Evolutionary conservation across 2,113 vertebrate species (phyloP), one percentile per base, ranked within the genome.

Genomic region (Vidua chalybeata): DNA sequence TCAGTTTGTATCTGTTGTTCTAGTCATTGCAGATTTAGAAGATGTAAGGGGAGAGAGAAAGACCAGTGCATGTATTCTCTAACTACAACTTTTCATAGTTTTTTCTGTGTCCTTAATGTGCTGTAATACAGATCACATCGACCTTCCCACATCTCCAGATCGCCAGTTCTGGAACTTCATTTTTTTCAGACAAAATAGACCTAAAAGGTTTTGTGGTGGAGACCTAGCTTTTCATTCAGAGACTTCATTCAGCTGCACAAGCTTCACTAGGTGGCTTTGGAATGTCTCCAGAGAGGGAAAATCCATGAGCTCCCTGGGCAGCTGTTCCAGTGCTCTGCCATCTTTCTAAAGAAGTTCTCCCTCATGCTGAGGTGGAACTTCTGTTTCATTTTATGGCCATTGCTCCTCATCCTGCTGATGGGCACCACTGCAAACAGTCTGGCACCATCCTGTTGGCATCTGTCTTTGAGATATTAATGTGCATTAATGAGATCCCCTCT

Each of bases 241-340:
- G 18, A 43, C 6, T 64, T 64, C 49, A 41, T 7, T 37, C 54
- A 84, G 43, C 31, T 73, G n/a, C 41, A 59, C 10, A 39, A 49
- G 9, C 30, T 66, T 80, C 30, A 81, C 3, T 7, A 78, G 13
- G 46, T 48, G 41, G 26, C 21, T 48, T 41, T 35, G n/a, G 46
- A 73, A 67, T 12, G 20, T 26, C 41, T 68, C 21, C 41, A 54
- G 30, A 69, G 28, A 82, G 26, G 30, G 41, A 68, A 59, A 41
- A 31, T 23, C 48, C 79, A 62, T 0, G 0, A 61, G 11, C 16
- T 41, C 24, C 19, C 11, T 4, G 2, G 13, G 18, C 19, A 78
- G 55, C 19, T 20, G 22, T 13, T 33, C 39, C 39, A 26, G 54
- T 15, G 5, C 39, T 61, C n/a, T 68, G 13, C 13, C 54, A 61